Evolutionary conservation across 2,113 vertebrate species (phyloP).

Genomic region (Eretmochelys imbricata): DNA sequence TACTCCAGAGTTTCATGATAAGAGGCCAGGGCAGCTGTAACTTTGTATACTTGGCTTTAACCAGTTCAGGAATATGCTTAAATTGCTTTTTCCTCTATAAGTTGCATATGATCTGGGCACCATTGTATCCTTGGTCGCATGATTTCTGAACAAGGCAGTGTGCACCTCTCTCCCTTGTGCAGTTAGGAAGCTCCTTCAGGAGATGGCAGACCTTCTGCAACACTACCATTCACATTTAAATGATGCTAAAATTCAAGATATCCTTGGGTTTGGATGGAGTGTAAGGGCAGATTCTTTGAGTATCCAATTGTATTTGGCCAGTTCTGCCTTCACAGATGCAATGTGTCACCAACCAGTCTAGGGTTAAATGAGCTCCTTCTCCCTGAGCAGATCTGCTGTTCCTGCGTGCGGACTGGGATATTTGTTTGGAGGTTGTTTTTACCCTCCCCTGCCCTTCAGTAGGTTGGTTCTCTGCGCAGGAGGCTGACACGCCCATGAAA

Average conservation of each 20-base stretch:
- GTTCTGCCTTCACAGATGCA: not conserved
- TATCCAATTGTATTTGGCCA: not conserved
- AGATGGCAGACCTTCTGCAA: not conserved
- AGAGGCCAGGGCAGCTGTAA: not conserved
- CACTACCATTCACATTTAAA: constrained; percentile 7
- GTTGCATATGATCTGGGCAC: not conserved
- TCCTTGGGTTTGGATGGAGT: constrained; percentile 37
- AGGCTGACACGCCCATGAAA: not conserved
- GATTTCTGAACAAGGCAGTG: not conserved
- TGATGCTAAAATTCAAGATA: constrained; percentile 48
- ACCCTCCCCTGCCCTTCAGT: not conserved
- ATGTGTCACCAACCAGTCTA: not conserved
- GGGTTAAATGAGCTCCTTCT: not conserved
- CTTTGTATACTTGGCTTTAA: not conserved
- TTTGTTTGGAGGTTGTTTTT: not conserved
- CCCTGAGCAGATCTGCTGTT: not conserved
- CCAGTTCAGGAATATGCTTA: constrained; percentile 1
- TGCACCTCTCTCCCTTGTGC: not conserved
- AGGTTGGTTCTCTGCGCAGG: not conserved
- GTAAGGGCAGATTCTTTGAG: not conserved
- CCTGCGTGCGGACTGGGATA: not conserved
- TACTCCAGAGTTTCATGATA: not conserved
- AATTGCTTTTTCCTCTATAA: not conserved
- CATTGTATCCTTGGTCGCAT: not conserved
- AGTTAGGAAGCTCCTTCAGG: not conserved